Base-by-base conservation (phyloP, 2,888 invertebrate species). In the Yponomeuta plumbellus region DNA sequence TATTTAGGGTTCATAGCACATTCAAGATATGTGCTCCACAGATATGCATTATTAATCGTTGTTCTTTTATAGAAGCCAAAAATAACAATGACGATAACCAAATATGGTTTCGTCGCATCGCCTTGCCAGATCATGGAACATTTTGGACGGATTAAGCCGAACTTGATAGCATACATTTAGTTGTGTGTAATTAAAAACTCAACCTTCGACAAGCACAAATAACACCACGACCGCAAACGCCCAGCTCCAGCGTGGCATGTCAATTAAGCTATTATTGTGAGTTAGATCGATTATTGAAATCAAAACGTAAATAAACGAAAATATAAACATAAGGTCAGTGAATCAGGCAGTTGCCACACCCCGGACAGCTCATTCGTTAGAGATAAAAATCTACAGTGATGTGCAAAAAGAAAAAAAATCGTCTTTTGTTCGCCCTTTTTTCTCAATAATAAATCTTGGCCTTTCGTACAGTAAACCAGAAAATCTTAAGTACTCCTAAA, bases 161-260 rank as follows among this genome's bases (percentile, higher is more conserved):
- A 8, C 78, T 80, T 85, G 85, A 88, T 85, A 84, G 82, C 81
- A 80, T 75, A 77, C 80, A 81, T 88, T 88, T 88, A 84, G 86
- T 85, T 85, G 82, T 82, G 86, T 86, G 74, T 85, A 89, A 89
- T 89, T 90, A 89, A 88, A 88, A 88, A 85, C 84, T 88, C 84
- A 87, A 88, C 84, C 81, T 85, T 85, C 85, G 88, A 87, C 88
- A 83, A 83, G 80, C 80, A 87, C 87, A 85, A 88, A 87, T 86
- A 81, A 83, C 34, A 34, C 76, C 44, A 44, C 26, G 56, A 26
- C 56, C 64, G 56, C 39, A 56, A 44, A n/a, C 44, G 65, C 17
- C 22, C 72, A 79, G 76, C 76, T 80, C 20, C 26, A 61, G 56
- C 59, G 17, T 34, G 65, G 52, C 52, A 56, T 57, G 56, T 84